Base-by-base conservation (phyloP, 2,113 vertebrate species). In the Eulacestoma nigropectus region DNA sequence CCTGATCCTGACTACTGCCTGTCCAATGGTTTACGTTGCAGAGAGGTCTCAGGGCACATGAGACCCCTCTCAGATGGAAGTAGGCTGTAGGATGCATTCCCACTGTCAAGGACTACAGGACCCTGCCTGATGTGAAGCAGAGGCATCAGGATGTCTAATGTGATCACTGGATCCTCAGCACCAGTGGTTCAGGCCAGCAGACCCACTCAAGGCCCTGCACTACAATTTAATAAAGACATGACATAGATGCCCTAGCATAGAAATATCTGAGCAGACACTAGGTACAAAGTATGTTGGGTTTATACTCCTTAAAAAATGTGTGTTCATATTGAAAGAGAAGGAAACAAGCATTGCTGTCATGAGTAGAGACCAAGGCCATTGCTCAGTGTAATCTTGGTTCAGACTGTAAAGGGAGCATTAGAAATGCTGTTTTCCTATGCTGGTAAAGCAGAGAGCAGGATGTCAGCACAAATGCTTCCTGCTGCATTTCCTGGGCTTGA, bases 231-330 rank as follows among this genome's bases (percentile, higher is more conserved):
- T 2, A 33, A 18, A 73, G 17, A 16, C 15, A 9, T 17, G 29
- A 19, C 4, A 3, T 0, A 26, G 57, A 21, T 3, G 10, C 7
- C 19, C 9, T 37, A 14, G 25, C 2, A 3, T 1, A 47, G 60
- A 33, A 81, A 21, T 67, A 17, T 14, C 23, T 78, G 46, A 75
- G 46, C 52, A 74, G 42, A 50, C 7, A n/a, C 27, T 7, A 27
- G 49, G 15, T 25, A 50, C 23, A 60, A 39, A 75, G 5, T 32
- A 9, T 7, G 7, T 44, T 52, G n/a, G 10, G 13, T 47, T 82
- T 64, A 30, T 25, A 15, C 47, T 64, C 41, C 62, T 72, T 85
- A 72, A 46, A 64, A 46, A 8, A 21, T 42, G 6, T 12, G 5
- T 29, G n/a, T 7, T 82, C 7, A 1, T 67, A 29, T 4, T 27